A percentile compares a stretch with the other conserved stretches of the same genome.
Conservation (phyloP, 2,888 invertebrate species). For the Torymus auratus region DNA sequence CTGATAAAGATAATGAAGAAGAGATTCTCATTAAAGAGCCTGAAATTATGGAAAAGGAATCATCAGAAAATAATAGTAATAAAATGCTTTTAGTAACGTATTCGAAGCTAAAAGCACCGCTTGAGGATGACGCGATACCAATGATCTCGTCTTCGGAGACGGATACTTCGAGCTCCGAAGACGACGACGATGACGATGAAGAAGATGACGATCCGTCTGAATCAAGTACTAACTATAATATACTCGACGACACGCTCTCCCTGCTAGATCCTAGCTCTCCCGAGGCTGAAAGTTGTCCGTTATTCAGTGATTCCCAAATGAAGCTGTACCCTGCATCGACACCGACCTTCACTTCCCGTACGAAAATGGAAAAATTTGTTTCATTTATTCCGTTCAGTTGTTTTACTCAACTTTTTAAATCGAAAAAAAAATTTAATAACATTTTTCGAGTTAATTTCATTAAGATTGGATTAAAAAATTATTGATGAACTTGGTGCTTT, state of each 20-base stretch:
- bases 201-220: conserved; percentile 69
- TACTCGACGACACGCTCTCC: conserved; percentile 67
- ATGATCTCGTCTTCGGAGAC: conserved; percentile 71
- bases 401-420: not conserved
- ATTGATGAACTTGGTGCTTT: conserved; percentile 35
- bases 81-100: conserved; percentile 35
- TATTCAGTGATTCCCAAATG: conserved; percentile 12
- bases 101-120: conserved; percentile 31
- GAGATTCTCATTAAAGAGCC: conserved; percentile 9
- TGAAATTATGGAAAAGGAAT: not conserved
- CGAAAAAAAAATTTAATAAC: not conserved
- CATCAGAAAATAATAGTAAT: not conserved
- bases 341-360: conserved; percentile 47
- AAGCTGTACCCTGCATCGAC: conserved; percentile 13
- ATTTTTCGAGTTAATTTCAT: not conserved
- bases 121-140: conserved; percentile 64
- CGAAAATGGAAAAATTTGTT: conserved; percentile 26
- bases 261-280: conserved; percentile 60
- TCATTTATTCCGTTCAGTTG: conserved; percentile 6
- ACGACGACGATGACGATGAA: conserved; percentile 62
- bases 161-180: conserved; percentile 69
- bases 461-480: conserved; percentile 6
- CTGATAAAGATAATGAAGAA: not conserved
- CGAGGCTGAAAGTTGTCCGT: conserved; percentile 44
- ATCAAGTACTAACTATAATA: conserved; percentile 72